These are phyloP conservation scores for Neoniphon sammara DNA, from an alignment of 2,797 vertebrate species.

Conservation along the genomic window DNA sequence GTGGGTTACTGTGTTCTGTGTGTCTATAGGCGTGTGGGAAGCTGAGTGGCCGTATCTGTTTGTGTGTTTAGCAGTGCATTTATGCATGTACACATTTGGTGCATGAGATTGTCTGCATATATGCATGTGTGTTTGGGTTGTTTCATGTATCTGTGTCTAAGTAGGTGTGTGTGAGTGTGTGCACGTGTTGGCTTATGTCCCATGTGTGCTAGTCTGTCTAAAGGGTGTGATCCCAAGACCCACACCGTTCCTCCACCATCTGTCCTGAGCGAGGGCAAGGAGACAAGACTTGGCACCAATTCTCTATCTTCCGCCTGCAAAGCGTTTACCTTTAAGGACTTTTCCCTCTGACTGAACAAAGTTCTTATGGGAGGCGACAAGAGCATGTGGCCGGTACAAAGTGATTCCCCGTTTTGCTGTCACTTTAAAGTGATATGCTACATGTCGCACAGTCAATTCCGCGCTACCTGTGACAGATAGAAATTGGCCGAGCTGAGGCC, in stretches of 20 bases:
- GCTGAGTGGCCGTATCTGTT: not conserved
- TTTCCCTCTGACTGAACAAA: slow-evolving; percentile 79
- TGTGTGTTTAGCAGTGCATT: too few relatives aligned
- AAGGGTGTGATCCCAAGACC: slow-evolving; percentile 6
- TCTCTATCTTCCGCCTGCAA: slow-evolving; percentile 59
- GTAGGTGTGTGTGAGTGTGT: not conserved
- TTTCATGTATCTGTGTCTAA: not conserved
- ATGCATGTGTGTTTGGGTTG: not conserved
- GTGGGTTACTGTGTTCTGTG: not conserved
- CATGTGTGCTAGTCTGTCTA: slow-evolving; percentile 13
- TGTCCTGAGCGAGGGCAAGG: slow-evolving; percentile 44
- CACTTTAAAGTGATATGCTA: slow-evolving; percentile 80
- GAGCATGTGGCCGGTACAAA: slow-evolving; percentile 73
- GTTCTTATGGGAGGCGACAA: slow-evolving; percentile 78
- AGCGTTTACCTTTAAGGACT: slow-evolving; percentile 73
- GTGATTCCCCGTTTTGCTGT: slow-evolving; percentile 78
- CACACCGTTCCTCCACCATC: slow-evolving; percentile 6
- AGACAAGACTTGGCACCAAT: slow-evolving; percentile 59
- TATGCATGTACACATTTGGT: too few relatives aligned
- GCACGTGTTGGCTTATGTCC: not conserved
- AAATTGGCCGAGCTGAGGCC: slow-evolving; percentile 73
- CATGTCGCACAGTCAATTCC: slow-evolving; percentile 78
- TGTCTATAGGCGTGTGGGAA: not conserved
- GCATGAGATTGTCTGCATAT: not conserved
- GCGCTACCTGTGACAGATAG: slow-evolving; percentile 78